phyloP scores from a whole-genome alignment of 2,888 invertebrate species.

The Stenurella melanura region DNA sequence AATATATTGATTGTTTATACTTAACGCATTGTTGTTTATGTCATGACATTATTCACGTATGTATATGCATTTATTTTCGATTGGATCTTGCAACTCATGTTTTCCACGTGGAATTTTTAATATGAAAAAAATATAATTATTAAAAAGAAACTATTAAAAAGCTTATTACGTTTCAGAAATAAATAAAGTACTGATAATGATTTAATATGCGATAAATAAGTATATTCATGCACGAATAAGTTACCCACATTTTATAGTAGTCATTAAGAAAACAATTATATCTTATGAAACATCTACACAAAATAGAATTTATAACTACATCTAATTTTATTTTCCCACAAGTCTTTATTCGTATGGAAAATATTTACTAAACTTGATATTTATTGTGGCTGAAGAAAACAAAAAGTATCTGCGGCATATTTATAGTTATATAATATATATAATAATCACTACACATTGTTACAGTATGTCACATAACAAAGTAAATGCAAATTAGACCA shows the following conservation, averaged over 20 bases:
- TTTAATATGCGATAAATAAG: neutral
- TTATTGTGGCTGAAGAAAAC: neutral
- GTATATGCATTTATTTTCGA: neutral
- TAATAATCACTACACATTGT: too few species aligned
- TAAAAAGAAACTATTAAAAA: neutral
- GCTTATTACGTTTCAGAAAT: neutral
- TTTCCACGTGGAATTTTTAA: neutral
- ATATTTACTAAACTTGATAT: neutral
- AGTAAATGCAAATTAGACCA: too few species aligned
- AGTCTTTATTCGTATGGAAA: neutral
- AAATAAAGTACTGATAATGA: neutral
- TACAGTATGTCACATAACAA: too few species aligned
- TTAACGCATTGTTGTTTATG: neutral
- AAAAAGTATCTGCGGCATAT: too few species aligned
- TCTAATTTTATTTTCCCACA: conserved; percentile 5
- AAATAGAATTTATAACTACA: conserved; percentile 1
- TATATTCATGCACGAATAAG: neutral
- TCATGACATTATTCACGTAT: neutral
- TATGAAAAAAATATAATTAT: neutral
- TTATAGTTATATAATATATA: too few species aligned
- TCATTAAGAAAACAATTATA: neutral
- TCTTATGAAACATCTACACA: neutral
- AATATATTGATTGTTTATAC: neutral
- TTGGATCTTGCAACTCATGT: neutral
- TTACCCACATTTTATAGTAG: neutral